Percentiles rank a stretch among this genome's conserved stretches.
Conservation (phyloP, 2,888 invertebrate species). For the Monochamus alternatus region DNA sequence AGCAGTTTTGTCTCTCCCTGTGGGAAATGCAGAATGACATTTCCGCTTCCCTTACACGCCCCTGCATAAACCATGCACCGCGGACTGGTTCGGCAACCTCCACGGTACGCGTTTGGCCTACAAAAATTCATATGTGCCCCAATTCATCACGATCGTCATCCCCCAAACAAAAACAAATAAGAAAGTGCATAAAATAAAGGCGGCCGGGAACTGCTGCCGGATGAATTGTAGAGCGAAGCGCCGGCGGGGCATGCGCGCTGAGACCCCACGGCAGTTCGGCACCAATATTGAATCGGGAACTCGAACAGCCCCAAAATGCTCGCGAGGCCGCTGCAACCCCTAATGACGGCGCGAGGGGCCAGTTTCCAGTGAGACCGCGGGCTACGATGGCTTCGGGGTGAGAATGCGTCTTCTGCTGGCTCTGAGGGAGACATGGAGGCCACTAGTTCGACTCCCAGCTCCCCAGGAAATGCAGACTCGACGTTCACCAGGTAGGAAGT, state of each 20-base stretch:
- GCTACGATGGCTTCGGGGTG: conserved; percentile 50
- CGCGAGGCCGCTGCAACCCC: conserved; percentile 40
- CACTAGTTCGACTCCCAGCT: conserved; percentile 68
- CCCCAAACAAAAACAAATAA: conserved; percentile 21
- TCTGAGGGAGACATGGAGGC: conserved; percentile 65
- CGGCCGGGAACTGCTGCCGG: conserved; percentile 20
- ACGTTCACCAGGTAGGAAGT: conserved; percentile 67
- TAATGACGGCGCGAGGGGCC: conserved; percentile 31
- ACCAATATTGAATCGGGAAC: conserved; percentile 50
- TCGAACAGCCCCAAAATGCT: conserved; percentile 47
- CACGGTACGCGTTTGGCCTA: not conserved
- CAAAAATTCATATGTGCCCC: conserved; percentile 8
- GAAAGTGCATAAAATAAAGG: conserved; percentile 31
- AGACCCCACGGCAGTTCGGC: conserved; percentile 29
- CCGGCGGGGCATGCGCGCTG: conserved; percentile 46
- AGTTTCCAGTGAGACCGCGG: conserved; percentile 39
- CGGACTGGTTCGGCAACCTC: not conserved
- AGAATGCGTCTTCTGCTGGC: conserved; percentile 49
- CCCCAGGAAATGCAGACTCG: conserved; percentile 67
- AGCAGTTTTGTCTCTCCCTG: too few species aligned
- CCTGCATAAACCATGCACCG: not conserved
- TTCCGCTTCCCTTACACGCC: too few species aligned
- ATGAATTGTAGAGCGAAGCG: conserved; percentile 40
- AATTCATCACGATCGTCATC: conserved; percentile 1
- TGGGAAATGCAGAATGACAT: too few species aligned